Base-by-base conservation (phyloP, 1,140 invertebrate genomes). In the Nebria ingens region DNA sequence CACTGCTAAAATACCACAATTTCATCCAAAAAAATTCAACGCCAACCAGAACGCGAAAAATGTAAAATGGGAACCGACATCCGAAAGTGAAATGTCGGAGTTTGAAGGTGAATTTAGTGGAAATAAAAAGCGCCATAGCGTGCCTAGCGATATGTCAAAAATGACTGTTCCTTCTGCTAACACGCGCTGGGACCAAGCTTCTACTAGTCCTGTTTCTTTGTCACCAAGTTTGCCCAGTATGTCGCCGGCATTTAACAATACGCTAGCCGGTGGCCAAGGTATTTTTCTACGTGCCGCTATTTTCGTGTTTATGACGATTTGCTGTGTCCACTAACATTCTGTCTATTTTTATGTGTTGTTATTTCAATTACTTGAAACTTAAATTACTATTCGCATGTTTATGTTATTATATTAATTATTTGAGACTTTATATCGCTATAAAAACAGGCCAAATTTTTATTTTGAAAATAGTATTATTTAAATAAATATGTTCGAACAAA, bases 1-100 rank as follows among this genome's bases (percentile, higher is more conserved):
- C 25, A 25, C 51, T 50, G 49, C 50, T 25, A 38, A 61, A 23
- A 42, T 60, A 6, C 58, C 61, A 0, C 59, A 65, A 53, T 66
- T 66, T 51, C 62, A 61, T 55, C 68, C 67, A 6, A 69, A 68
- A 60, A 77, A 79, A 60, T 77, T 77, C 51, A 67, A 60, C 19
- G 60, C 42, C 17, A n/a, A n/a, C n/a, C n/a, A n/a, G n/a, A 59
- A 67, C 11, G 69, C 66, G 22, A 81, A 80, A 57, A 73, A 70
- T 17, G 78, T 79, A 12, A 82, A 81, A 61, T 82, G 80, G 79
- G 81, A 82, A 60, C 79, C 79, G 9, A 79, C 76, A 13, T 81
- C 80, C 1, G 81, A 82, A 58, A 81, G 79, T 60, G 79, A 82
- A 63, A 74, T 78, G 68, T 80, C 78, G 2, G 76, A 79, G 60